A percentile compares a stretch with the other conserved stretches of the same genome.
Evolutionary conservation across 2,888 invertebrate species (phyloP).

Genomic region (Nephrotoma appendiculata): DNA sequence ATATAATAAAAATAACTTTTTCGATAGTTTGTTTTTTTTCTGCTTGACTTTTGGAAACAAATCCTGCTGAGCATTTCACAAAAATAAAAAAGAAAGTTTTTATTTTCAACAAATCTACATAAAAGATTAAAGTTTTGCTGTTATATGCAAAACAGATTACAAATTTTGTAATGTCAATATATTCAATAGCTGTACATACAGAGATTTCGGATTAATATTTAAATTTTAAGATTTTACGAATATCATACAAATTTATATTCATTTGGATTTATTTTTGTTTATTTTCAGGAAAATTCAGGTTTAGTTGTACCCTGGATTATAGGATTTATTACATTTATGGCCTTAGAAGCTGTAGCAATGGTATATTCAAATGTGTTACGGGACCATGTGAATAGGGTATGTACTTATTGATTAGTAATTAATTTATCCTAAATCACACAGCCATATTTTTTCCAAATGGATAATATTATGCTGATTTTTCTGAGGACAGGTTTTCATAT

Average conservation of each 20-base stretch:
- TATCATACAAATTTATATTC: neutral
- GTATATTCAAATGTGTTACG: slow-evolving; percentile 68
- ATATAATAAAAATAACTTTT: neutral
- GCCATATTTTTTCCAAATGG: no score
- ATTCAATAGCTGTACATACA: neutral
- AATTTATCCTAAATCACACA: no score
- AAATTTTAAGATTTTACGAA: neutral
- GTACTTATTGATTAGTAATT: slow-evolving; percentile 12
- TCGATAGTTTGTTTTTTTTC: neutral
- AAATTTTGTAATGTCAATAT: neutral
- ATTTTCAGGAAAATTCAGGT: slow-evolving; percentile 54
- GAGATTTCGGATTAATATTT: neutral
- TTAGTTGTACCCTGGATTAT: slow-evolving; percentile 66
- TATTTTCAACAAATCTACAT: neutral
- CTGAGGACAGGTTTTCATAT: no score
- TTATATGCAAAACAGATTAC: neutral
- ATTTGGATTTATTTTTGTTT: slow-evolving; percentile 4
- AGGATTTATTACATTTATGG: slow-evolving; percentile 67
- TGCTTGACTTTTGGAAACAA: neutral
- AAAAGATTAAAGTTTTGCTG: slow-evolving; percentile 1
- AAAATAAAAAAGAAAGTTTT: neutral
- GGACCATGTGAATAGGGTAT: slow-evolving; percentile 69
- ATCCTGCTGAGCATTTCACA: neutral
- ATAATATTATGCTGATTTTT: no score
- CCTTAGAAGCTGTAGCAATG: slow-evolving; percentile 65